These are phyloP conservation scores for Cephus rjabovi DNA, from an alignment of 2,888 invertebrate genomes.

Conservation along the genomic window DNA sequence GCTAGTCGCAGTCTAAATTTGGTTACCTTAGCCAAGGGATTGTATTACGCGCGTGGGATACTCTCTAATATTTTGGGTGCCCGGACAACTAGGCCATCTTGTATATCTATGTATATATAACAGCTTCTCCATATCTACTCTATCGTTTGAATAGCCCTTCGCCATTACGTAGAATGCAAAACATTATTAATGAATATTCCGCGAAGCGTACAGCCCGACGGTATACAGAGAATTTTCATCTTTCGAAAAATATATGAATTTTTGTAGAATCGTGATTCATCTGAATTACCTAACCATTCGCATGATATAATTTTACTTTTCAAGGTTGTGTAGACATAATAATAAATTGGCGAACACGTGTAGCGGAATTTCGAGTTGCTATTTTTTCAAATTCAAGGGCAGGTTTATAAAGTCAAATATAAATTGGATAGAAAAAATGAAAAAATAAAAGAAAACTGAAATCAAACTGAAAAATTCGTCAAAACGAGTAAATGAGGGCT, in stretches of 20 bases:
- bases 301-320: background rate
- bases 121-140: background rate
- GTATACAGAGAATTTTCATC: background rate
- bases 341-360: background rate
- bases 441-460: background rate
- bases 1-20: slow-evolving; percentile 63
- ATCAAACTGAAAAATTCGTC: background rate
- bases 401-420: background rate
- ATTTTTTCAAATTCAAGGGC: background rate
- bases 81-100: slow-evolving; percentile 45
- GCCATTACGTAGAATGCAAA: background rate
- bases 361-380: background rate
- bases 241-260: background rate
- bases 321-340: background rate
- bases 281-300: background rate
- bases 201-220: background rate
- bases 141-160: slow-evolving; percentile 14
- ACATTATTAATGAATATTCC: background rate
- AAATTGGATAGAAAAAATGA: background rate
- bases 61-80: slow-evolving; percentile 49
- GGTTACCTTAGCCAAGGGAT: slow-evolving; percentile 61
- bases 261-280: background rate
- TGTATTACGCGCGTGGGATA: slow-evolving; percentile 63
- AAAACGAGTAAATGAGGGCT: slow-evolving; percentile 12
- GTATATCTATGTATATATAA: slow-evolving; percentile 36